Percentiles rank a stretch among this genome's conserved stretches.
These are phyloP conservation scores for Chymomyza procnemis DNA, from an alignment of 2,888 invertebrate genomes.

Conservation along the genomic window DNA sequence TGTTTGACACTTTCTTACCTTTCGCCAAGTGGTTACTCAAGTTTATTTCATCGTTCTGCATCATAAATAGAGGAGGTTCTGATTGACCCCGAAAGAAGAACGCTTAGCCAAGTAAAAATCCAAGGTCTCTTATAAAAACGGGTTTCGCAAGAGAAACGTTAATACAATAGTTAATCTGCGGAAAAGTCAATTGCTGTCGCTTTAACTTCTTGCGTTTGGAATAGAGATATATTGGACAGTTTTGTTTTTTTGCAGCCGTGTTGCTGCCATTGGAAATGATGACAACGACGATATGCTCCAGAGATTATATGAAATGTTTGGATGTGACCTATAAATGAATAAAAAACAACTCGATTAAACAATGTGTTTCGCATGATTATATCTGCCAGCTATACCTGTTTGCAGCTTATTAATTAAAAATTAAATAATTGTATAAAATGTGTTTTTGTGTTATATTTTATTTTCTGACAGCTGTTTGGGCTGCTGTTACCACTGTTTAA, in stretches of 20 bases:
- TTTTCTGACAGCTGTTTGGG: not conserved
- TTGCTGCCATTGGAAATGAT: not conserved
- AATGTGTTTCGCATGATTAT: not conserved
- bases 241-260: not conserved
- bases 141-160: not conserved
- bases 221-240: not conserved
- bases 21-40: slow-evolving; percentile 71
- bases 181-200: not conserved
- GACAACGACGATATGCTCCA: not conserved
- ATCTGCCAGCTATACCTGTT: not conserved
- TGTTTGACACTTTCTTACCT: slow-evolving; percentile 50
- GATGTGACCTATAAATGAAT: not conserved
- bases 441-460: not conserved
- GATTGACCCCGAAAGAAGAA: not conserved
- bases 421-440: not conserved
- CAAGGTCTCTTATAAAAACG: not conserved
- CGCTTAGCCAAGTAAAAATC: not conserved
- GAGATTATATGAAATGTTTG: not conserved
- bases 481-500: not conserved
- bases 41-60: slow-evolving; percentile 51
- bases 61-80: slow-evolving; percentile 8
- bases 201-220: not conserved
- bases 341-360: not conserved
- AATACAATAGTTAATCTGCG: not conserved
- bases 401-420: not conserved